These are phyloP conservation scores for Pelochelys cantorii DNA, from an alignment of 2,797 vertebrate species.

Conservation along the genomic window DNA sequence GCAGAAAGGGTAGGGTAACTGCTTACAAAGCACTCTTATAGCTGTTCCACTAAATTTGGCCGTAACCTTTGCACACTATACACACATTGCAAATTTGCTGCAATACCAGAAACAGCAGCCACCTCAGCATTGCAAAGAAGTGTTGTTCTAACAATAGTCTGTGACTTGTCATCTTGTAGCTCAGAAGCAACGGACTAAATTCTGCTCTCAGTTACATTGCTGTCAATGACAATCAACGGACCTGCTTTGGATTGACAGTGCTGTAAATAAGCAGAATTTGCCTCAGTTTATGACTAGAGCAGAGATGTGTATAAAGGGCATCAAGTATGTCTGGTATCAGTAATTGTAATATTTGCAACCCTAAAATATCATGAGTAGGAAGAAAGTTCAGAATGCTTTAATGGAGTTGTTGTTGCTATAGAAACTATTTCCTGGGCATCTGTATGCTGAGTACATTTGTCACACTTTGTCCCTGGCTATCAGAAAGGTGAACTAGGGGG, in stretches of 20 bases:
- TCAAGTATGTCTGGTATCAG: not conserved
- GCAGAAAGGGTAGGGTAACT: not conserved
- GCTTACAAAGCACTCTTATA: not conserved
- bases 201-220: not conserved
- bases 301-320: not conserved
- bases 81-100: not conserved
- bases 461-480: constrained; percentile 65
- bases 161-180: not conserved
- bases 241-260: accelerated
- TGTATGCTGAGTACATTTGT: constrained; percentile 20
- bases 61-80: not conserved
- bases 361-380: constrained; percentile 33
- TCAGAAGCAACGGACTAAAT: not conserved
- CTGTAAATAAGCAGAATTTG: not conserved
- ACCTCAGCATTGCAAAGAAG: not conserved
- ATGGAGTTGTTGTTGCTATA: constrained; percentile 68
- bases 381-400: constrained; percentile 64
- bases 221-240: not conserved
- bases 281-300: not conserved
- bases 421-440: constrained; percentile 59
- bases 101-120: not conserved
- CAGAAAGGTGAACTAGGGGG: not conserved
- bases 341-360: not conserved
- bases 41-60: not conserved
- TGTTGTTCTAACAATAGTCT: not conserved